These are phyloP conservation scores for Tetramorium bicarinatum DNA, from an alignment of 2,888 invertebrate genomes.

Conservation along the genomic window DNA sequence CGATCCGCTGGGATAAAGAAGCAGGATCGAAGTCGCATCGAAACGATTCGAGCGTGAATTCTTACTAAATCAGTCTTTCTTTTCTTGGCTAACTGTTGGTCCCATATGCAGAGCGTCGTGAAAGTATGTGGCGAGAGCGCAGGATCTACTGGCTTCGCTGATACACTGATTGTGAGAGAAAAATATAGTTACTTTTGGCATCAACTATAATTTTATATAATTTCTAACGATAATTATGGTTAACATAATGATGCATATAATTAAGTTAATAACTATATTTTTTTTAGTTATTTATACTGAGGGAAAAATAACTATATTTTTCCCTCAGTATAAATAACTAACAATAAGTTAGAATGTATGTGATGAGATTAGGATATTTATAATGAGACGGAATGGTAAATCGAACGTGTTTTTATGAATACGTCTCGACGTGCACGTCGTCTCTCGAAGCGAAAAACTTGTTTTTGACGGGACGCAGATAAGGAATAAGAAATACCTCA, in stretches of 20 bases:
- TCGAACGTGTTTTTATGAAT: background rate
- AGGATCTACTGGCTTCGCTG: background rate
- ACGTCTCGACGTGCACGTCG: slow-evolving; percentile 3
- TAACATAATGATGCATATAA: too few species aligned
- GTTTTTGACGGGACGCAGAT: slow-evolving; percentile 66
- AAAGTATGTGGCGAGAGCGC: background rate
- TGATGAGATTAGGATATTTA: too few species aligned
- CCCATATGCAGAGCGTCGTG: background rate
- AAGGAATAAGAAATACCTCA: slow-evolving; percentile 65
- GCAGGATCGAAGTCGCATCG: slow-evolving; percentile 11
- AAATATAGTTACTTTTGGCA: too few species aligned
- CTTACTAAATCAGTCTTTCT: slow-evolving; percentile 8
- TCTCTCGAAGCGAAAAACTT: slow-evolving; percentile 71
- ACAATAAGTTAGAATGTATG: background rate
- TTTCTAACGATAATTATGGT: too few species aligned
- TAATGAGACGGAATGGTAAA: background rate
- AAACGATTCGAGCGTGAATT: slow-evolving; percentile 1
- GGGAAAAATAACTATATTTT: too few species aligned
- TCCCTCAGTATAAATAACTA: background rate
- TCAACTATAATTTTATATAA: too few species aligned
- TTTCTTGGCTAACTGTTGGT: background rate
- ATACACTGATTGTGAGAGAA: too few species aligned
- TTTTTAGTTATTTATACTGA: too few species aligned
- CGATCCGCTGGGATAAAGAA: slow-evolving; percentile 17
- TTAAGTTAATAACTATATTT: too few species aligned